These are phyloP conservation scores for Peromyscus eremicus DNA, from an alignment of 2,797 vertebrate species.

Conservation along the genomic window DNA sequence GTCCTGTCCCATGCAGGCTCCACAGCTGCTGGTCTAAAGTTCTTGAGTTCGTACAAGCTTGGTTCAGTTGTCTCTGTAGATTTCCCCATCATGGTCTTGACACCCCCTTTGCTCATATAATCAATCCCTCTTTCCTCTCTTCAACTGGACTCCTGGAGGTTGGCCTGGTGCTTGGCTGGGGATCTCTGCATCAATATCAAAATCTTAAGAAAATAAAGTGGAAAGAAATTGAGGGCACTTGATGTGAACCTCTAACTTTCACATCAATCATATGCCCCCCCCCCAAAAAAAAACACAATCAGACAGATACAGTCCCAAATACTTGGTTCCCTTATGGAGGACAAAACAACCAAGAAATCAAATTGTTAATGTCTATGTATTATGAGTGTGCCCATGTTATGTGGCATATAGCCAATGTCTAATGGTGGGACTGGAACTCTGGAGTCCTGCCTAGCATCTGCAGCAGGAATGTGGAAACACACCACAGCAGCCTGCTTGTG, in stretches of 20 bases:
- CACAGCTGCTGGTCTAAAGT: too few relatives aligned
- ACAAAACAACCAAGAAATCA: not conserved
- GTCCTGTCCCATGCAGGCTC: too few relatives aligned
- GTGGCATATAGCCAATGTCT: not conserved
- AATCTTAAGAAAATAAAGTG: not conserved
- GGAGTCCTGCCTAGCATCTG: not conserved
- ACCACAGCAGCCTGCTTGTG: not conserved
- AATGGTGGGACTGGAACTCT: not conserved
- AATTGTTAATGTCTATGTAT: not conserved
- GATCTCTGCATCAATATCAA: not conserved
- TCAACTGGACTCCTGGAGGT: too few relatives aligned
- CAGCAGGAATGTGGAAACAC: rapidly evolving
- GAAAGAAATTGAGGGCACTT: not conserved
- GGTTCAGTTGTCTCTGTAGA: too few relatives aligned
- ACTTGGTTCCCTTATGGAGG: too few relatives aligned
- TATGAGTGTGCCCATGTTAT: not conserved
- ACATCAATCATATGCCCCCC: too few relatives aligned
- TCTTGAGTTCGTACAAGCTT: too few relatives aligned
- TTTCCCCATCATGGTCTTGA: too few relatives aligned
- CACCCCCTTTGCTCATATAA: too few relatives aligned
- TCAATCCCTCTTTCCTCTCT: too few relatives aligned
- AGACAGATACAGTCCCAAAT: not conserved
- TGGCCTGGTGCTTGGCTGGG: too few relatives aligned
- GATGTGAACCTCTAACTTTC: not conserved
- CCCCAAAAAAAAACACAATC: too few relatives aligned